Evolutionary conservation across 2,888 invertebrate species (phyloP).

Genomic region (Agrotis puta): DNA sequence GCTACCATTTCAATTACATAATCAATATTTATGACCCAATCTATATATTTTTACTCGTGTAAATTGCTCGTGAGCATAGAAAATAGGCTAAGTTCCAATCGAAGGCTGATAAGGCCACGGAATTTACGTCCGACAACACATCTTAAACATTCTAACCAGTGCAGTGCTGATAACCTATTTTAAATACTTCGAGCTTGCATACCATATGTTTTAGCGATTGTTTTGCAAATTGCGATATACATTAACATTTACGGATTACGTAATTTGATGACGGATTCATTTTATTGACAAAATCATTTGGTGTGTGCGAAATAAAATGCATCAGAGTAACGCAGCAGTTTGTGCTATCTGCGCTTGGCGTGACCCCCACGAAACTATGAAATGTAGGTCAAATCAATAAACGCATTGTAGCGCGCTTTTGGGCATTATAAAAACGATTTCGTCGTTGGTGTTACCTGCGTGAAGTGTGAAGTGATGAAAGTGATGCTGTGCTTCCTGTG

Average conservation of each 20-base stretch:
- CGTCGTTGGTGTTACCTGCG: conserved; percentile 47
- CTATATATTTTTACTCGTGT: conserved; percentile 39
- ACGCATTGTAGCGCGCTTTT: conserved; percentile 66
- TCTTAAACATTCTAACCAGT: conserved; percentile 58
- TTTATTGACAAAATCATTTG: conserved; percentile 18
- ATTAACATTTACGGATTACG: conserved; percentile 30
- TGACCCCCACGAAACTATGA: conserved; percentile 67
- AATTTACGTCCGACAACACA: conserved; percentile 59
- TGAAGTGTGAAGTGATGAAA: conserved; percentile 34
- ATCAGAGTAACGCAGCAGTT: conserved; percentile 56
- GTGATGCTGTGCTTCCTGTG: conserved; percentile 28
- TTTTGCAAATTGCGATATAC: conserved; percentile 49
- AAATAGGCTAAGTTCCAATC: conserved; percentile 67
- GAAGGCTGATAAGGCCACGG: conserved; percentile 61
- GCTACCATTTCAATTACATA: conserved; percentile 48
- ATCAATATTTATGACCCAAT: conserved; percentile 43
- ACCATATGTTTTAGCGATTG: conserved; percentile 56
- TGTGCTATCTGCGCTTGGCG: conserved; percentile 67
- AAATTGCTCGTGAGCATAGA: conserved; percentile 40
- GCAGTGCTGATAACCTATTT: conserved; percentile 66
- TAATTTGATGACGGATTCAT: conserved; percentile 1
- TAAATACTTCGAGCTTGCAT: conserved; percentile 56
- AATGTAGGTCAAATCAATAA: conserved; percentile 78
- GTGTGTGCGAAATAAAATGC: conserved; percentile 53
- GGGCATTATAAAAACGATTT: conserved; percentile 57